A percentile compares a stretch with the other conserved stretches of the same genome.
phyloP scores from a whole-genome alignment of 2,888 invertebrate genomes.

The Adela reaumurella region DNA sequence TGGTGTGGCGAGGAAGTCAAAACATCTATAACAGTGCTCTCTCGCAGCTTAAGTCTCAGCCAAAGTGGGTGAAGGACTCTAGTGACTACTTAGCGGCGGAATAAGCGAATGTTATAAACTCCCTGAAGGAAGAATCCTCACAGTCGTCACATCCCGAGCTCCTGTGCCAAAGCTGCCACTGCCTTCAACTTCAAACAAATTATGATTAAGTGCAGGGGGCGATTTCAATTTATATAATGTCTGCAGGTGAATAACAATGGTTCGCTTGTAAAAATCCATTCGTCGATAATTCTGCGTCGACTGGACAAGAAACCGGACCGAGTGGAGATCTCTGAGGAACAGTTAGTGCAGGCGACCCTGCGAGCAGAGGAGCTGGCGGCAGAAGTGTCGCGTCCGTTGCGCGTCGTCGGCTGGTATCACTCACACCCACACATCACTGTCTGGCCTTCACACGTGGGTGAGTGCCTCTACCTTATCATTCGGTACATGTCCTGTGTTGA shows the following conservation, averaged over 20 bases:
- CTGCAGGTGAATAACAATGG: constrained; percentile 56
- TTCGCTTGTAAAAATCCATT: constrained; percentile 64
- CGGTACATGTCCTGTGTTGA: too few relatives aligned
- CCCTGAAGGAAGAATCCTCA: too few relatives aligned
- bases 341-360: constrained; percentile 66
- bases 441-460: constrained; percentile 83
- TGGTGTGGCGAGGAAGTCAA: too few relatives aligned
- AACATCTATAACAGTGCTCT: too few relatives aligned
- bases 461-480: constrained; percentile 21
- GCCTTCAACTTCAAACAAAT: too few relatives aligned
- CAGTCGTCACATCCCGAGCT: neutral
- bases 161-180: too few relatives aligned
- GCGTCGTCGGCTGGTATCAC: constrained; percentile 86
- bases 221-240: too few relatives aligned
- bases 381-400: constrained; percentile 62
- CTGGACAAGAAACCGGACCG: constrained; percentile 80
- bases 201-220: too few relatives aligned
- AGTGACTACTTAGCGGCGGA: too few relatives aligned
- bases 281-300: constrained; percentile 70
- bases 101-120: too few relatives aligned
- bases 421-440: constrained; percentile 89
- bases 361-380: constrained; percentile 64
- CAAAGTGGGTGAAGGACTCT: too few relatives aligned
- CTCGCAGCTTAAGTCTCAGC: too few relatives aligned
- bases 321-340: constrained; percentile 83